Percentiles rank a stretch among this genome's conserved stretches.
These are phyloP conservation scores for Pelusios castaneus DNA, from an alignment of 2,113 vertebrate species.

Conservation along the genomic window DNA sequence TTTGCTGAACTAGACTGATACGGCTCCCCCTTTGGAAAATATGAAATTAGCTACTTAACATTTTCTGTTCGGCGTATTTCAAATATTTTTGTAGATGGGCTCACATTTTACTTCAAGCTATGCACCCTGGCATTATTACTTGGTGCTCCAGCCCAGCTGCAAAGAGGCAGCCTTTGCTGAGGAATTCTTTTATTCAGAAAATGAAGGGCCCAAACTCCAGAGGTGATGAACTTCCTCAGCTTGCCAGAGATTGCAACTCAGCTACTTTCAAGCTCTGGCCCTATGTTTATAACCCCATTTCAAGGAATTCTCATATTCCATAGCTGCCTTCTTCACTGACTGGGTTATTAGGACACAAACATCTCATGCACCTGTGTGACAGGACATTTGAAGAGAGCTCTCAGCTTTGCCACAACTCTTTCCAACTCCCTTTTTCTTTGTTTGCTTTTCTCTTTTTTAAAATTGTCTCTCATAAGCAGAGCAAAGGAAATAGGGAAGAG, in stretches of 20 bases:
- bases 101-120: not conserved
- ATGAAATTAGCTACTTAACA: not conserved
- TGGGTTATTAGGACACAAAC: not conserved
- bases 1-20: no score
- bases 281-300: not conserved
- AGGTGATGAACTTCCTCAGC: not conserved
- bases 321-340: not conserved
- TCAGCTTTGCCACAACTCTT: not conserved
- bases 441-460: not conserved
- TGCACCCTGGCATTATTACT: no score
- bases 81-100: not conserved
- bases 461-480: not conserved
- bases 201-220: not conserved
- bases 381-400: not conserved
- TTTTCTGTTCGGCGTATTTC: not conserved
- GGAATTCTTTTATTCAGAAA: not conserved
- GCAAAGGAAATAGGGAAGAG: not conserved
- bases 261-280: not conserved
- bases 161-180: not conserved
- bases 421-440: not conserved
- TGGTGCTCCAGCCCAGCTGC: not conserved
- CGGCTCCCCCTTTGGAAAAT: not conserved
- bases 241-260: not conserved
- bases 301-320: rapidly evolving
- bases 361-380: not conserved